Conservation (phyloP, 92 coral and sea anemone genomes). For the Hydrozoanthus gracilis region DNA sequence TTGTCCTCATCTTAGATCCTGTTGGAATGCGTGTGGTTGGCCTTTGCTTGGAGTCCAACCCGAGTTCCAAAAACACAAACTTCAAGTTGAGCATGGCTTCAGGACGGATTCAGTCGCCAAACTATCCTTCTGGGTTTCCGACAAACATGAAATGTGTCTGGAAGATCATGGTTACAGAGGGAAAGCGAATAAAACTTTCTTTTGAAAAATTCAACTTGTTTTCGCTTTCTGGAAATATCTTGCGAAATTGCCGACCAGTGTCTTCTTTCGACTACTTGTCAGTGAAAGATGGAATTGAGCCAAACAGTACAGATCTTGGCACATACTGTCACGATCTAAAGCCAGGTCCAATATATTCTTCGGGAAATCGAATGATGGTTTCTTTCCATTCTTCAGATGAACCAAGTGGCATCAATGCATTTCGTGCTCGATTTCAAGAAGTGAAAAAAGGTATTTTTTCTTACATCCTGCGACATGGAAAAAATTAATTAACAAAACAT, state of each 20-base stretch:
- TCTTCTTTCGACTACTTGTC: neutral
- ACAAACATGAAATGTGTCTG: conserved; percentile 61
- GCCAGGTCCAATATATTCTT: neutral
- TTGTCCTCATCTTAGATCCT: neutral
- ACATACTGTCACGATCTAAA: neutral
- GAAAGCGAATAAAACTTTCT: conserved; percentile 47
- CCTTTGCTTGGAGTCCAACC: neutral
- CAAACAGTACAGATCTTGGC: neutral
- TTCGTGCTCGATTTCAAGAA: too few species aligned
- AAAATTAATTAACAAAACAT: too few species aligned
- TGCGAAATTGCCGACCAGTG: neutral
- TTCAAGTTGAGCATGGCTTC: neutral
- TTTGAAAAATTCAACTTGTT: conserved; percentile 61
- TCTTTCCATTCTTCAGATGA: neutral
- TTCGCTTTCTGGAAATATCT: neutral
- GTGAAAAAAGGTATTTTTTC: too few species aligned
- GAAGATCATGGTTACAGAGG: conserved; percentile 62
- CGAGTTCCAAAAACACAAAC: neutral
- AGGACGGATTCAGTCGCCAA: conserved; percentile 73
- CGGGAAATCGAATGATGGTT: neutral
- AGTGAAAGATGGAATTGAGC: neutral
- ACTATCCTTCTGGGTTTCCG: conserved; percentile 66
- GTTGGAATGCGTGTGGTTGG: conserved; percentile 3
- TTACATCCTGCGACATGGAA: too few species aligned
- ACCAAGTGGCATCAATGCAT: too few species aligned